Percentiles rank a stretch among this genome's conserved stretches.
Conservation (phyloP, 2,888 invertebrate species). For the Leptopilina drosophilae region DNA sequence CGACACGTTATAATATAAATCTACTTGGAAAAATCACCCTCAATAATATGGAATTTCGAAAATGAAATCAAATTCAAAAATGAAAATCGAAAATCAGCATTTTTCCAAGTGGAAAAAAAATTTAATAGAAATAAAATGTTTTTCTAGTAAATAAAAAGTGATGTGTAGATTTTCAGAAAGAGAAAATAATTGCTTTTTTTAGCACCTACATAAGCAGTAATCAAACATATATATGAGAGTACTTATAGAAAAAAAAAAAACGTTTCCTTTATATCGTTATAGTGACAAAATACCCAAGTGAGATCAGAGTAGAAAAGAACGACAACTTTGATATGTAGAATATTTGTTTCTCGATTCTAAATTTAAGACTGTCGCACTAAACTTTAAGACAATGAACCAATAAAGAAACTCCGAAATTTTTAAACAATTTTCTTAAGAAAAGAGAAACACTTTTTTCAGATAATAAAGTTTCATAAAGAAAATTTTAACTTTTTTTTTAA, state of each 20-base stretch:
- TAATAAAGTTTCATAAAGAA: background rate
- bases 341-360: constrained; percentile 32
- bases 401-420: constrained; percentile 5
- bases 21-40: too few relatives aligned
- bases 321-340: constrained; percentile 24
- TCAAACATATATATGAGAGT: constrained; percentile 15
- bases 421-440: background rate
- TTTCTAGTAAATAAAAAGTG: background rate
- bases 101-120: background rate
- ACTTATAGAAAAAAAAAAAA: constrained; percentile 8
- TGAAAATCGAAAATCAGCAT: too few relatives aligned
- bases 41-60: too few relatives aligned
- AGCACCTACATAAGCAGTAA: constrained; percentile 3
- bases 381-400: constrained; percentile 29
- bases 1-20: background rate
- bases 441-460: background rate
- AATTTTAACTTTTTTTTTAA: background rate
- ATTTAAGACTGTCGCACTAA: constrained; percentile 37
- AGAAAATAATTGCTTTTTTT: background rate
- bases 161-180: constrained; percentile 13
- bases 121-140: background rate
- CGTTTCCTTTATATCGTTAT: constrained; percentile 1
- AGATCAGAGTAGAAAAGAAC: constrained; percentile 27
- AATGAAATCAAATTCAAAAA: too few relatives aligned
- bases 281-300: constrained; percentile 29